Evolutionary conservation across 2,113 vertebrate genomes (phyloP), one percentile per base, ranked within the genome.

Genomic region (Rhizomys pruinosus): DNA sequence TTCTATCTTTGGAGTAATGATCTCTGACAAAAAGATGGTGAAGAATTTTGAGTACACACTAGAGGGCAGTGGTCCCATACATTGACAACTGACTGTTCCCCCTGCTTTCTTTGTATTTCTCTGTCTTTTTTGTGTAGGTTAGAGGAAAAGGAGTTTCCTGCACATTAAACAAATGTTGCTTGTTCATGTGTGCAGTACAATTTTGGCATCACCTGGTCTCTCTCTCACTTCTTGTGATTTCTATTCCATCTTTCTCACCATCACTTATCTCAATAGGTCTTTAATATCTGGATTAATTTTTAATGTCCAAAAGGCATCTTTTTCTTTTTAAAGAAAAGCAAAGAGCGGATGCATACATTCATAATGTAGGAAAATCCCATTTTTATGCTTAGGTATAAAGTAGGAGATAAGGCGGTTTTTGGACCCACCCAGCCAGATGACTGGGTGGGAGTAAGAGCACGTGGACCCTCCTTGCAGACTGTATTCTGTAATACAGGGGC

Each of bases 61-160:
- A 96, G 96, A 89, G 93, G 97, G 97, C 96, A 95, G 97, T 94
- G 91, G 89, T 61, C 84, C 64, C 71, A 42, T 87, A 20, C 66
- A 42, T 80, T 79, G 52, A 85, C 13, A 29, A n/a, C 82, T 39
- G 29, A 63, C 63, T 59, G 1, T 71, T 25, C 7, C 32, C 32
- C 59, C 7, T n/a, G 27, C 27, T 44, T 19, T 29, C 79, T 95
- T 63, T 2, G 52, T 34, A 13, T 59, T 64, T 81, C 39, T 90
- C 47, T 59, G 42, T 76, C 52, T 55, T 86, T 90, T 61, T 47
- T 37, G 3, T 47, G 9, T 42, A 42, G 2, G 29, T 3, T 15
- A 71, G 11, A 55, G 42, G 5, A 29, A 44, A 72, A 47, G 11
- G 23, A 71, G 10, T 57, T 25, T 25, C 27, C 72, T 93, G 29